These are phyloP conservation scores for Petrocephalus schoutedeni DNA, from an alignment of 2,797 vertebrate genomes.

Conservation along the genomic window DNA sequence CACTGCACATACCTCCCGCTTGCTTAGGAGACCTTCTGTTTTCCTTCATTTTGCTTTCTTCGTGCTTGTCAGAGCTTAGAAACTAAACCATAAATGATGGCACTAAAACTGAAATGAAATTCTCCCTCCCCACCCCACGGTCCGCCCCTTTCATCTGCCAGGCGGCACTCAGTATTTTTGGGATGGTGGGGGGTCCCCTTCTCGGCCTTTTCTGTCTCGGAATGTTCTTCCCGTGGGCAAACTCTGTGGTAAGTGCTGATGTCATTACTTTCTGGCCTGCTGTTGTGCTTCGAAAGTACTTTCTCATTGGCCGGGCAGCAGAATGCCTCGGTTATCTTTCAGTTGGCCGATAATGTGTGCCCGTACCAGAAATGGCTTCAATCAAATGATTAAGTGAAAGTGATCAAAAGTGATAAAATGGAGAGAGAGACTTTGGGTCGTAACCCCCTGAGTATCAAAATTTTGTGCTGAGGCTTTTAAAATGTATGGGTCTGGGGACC, in stretches of 20 bases:
- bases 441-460: neutral
- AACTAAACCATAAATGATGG: neutral
- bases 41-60: neutral
- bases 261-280: neutral
- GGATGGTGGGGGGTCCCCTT: conserved; percentile 91
- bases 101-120: neutral
- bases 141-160: conserved; percentile 38
- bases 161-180: conserved; percentile 96
- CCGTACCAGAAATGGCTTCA: neutral
- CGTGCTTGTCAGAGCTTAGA: neutral
- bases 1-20: neutral
- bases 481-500: neutral
- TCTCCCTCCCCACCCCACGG: neutral
- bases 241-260: conserved; percentile 68
- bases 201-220: conserved; percentile 85
- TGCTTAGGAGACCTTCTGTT: neutral
- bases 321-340: neutral
- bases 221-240: conserved; percentile 88
- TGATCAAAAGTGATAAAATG: neutral
- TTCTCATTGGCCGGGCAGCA: neutral
- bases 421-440: neutral
- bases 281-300: neutral
- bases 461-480: neutral
- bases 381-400: neutral
- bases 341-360: neutral